Base-by-base conservation (phyloP, 2,113 vertebrate species). In the Chaenogobius annularis region DNA sequence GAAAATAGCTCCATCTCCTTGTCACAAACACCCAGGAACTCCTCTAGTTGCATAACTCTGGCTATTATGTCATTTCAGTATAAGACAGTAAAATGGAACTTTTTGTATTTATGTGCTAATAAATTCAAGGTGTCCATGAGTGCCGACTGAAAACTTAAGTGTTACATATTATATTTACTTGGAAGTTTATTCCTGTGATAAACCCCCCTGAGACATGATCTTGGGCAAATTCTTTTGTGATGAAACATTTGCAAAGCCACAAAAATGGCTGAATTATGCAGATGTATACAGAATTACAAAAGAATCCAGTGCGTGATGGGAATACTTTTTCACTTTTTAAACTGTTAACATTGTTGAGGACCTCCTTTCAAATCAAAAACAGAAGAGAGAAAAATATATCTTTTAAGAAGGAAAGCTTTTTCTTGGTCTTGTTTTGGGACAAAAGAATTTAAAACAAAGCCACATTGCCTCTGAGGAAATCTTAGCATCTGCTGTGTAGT, bases 191-290 rank as follows among this genome's bases (percentile, higher is more conserved):
- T 83, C 77, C 71, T 75, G 68, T 79, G 37, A 47, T 59, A 77
- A 74, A 40, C 54, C 84, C 66, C 66, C 55, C 3, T 15, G 61
- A 79, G 68, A 76, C 22, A 64, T 68, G 62, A 65, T 79, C 74
- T 70, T 70, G 69, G 77, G 78, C 61, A 69, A 77, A 89, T 74
- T 80, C 75, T 77, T 83, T 77, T 67, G 74, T 87, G 79, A 90
- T 69, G 83, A 85, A 79, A 82, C 89, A 79, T 88, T 86, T 87
- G 72, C 74, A 81, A 83, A 80, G 75, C 81, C 78, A 73, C 82
- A 83, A 87, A 79, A 79, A 68, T 81, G 65, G 72, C 74, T 69
- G 47, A 76, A 59, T 70, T 69, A 78, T 81, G 74, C 59, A 78
- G 81, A 61, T 74, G 75, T 87, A 82, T 70, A 64, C 66, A 72